Conservation (phyloP, 2,888 invertebrate species). For the Polylopha cassiicola region DNA sequence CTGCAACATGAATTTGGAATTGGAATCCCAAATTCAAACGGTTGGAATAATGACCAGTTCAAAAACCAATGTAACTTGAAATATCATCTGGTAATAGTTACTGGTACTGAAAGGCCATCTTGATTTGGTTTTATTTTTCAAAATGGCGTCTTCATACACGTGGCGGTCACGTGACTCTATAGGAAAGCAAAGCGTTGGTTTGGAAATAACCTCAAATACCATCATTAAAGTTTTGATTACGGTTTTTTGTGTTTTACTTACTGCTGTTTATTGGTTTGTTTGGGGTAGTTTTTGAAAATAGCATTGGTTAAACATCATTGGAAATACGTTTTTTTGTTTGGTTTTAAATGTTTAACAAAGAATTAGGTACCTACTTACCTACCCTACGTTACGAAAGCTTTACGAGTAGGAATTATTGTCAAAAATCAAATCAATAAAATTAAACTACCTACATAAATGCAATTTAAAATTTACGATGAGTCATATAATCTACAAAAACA, state of each 20-base stretch:
- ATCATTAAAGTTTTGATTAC: slow-evolving; percentile 67
- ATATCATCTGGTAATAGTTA: not conserved
- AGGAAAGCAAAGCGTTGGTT: slow-evolving; percentile 67
- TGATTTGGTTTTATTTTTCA: slow-evolving; percentile 39
- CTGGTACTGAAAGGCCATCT: slow-evolving; percentile 23
- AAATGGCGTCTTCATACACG: slow-evolving; percentile 59
- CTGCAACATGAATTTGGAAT: slow-evolving; percentile 25
- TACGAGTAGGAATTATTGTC: no score
- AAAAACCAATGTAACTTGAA: slow-evolving; percentile 32
- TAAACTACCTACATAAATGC: no score
- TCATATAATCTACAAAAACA: no score
- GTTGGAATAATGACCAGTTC: slow-evolving; percentile 60
- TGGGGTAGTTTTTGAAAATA: slow-evolving; percentile 50
- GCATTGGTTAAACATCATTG: no score
- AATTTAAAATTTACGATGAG: no score
- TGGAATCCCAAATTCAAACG: slow-evolving; percentile 58
- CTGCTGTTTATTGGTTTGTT: slow-evolving; percentile 42
- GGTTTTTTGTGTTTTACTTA: slow-evolving; percentile 37
- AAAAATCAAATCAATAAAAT: no score
- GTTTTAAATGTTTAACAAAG: no score
- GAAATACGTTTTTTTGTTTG: no score
- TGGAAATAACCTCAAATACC: slow-evolving; percentile 69
- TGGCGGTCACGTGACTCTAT: slow-evolving; percentile 60
- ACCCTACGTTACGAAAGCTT: no score
- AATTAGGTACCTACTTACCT: no score